Conservation (phyloP, 2,888 invertebrate genomes). For the Opisthograptis luteolata region DNA sequence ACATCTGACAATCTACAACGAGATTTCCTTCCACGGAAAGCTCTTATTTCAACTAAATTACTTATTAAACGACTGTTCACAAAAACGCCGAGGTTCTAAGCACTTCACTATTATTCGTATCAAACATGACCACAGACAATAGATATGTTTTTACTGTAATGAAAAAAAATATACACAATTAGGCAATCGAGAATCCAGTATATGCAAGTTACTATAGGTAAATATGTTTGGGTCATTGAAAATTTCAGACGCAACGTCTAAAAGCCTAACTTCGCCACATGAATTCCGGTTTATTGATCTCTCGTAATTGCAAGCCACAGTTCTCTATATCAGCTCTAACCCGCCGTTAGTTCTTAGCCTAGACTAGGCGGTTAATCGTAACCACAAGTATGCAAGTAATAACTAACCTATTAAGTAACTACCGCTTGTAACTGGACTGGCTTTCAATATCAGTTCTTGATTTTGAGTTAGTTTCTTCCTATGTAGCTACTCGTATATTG, state of each 20-base stretch:
- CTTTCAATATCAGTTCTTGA: slow-evolving; percentile 1
- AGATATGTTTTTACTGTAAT: too few species aligned
- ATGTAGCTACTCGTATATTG: too few species aligned
- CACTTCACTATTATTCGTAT: too few species aligned
- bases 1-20: too few species aligned
- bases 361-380: slow-evolving; percentile 49
- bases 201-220: too few species aligned
- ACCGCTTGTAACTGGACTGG: slow-evolving; percentile 10
- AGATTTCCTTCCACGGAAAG: too few species aligned
- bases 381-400: slow-evolving; percentile 40
- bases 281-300: slow-evolving; percentile 51
- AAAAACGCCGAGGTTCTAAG: too few species aligned
- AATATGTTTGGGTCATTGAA: background rate
- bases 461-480: background rate
- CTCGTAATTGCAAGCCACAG: slow-evolving; percentile 52
- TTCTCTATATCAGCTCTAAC: slow-evolving; percentile 45
- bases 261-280: slow-evolving; percentile 35
- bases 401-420: slow-evolving; percentile 9
- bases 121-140: too few species aligned
- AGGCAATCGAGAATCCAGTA: too few species aligned
- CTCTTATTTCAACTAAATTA: too few species aligned
- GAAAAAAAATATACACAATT: too few species aligned
- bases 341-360: slow-evolving; percentile 60
- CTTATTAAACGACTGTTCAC: too few species aligned
- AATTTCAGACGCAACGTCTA: slow-evolving; percentile 35